Conservation (phyloP, 2,113 vertebrate genomes). For the Falco punctatus region DNA sequence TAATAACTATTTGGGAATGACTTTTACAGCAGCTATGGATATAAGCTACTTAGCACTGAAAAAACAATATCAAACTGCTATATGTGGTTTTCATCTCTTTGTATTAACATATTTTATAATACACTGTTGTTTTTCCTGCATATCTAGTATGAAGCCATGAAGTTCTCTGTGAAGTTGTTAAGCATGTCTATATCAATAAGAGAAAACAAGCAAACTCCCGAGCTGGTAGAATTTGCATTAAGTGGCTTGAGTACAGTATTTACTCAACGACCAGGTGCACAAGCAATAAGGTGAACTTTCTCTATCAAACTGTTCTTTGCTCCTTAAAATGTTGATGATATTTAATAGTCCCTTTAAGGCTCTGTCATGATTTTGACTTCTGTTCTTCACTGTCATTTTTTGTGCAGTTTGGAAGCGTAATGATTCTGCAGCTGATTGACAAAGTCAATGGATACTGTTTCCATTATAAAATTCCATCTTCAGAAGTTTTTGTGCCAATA, state of each 20-base stretch:
- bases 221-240: conserved; percentile 88
- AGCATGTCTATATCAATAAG: conserved; percentile 87
- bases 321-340: background rate
- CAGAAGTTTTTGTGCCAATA: background rate
- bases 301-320: background rate
- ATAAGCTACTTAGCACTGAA: background rate
- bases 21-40: background rate
- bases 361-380: background rate
- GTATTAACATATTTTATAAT: background rate
- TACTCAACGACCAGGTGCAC: conserved; percentile 90
- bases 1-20: background rate
- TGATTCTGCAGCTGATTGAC: background rate
- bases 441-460: background rate
- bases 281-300: conserved; percentile 88
- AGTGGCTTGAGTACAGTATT: conserved; percentile 84
- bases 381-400: background rate
- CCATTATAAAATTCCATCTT: background rate
- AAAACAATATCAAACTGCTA: background rate
- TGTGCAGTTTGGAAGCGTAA: background rate
- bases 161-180: conserved; percentile 87
- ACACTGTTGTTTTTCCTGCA: background rate
- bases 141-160: conserved; percentile 93
- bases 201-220: conserved; percentile 82
- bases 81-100: background rate
- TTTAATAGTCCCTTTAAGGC: background rate